phyloP scores from a whole-genome alignment of 2,888 invertebrate species.

The Napeogenes inachia region DNA sequence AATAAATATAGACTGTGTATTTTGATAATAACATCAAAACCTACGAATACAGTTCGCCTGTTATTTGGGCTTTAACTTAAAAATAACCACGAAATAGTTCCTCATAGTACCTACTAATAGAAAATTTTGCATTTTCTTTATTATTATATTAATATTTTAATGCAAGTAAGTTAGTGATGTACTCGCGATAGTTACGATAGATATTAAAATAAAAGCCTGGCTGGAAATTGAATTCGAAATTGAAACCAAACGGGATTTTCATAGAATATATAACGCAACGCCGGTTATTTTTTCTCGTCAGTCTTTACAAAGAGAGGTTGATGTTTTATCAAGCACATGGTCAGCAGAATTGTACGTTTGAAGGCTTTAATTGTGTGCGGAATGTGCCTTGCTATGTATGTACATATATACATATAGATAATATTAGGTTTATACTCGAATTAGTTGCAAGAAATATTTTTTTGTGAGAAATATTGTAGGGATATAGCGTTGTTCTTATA shows the following conservation, averaged over 20 bases:
- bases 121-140: slow-evolving; percentile 74
- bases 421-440: slow-evolving; percentile 76
- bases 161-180: slow-evolving; percentile 69
- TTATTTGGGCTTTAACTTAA: slow-evolving; percentile 49
- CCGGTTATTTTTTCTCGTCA: slow-evolving; percentile 43
- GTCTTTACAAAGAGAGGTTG: slow-evolving; percentile 50
- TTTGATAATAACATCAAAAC: slow-evolving; percentile 71
- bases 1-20: slow-evolving; percentile 61
- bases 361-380: slow-evolving; percentile 75
- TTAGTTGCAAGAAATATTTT: slow-evolving; percentile 76
- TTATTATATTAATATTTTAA: slow-evolving; percentile 60
- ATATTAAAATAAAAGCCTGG: slow-evolving; percentile 34
- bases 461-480: slow-evolving; percentile 72
- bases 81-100: slow-evolving; percentile 75
- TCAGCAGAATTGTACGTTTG: slow-evolving; percentile 60
- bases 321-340: slow-evolving; percentile 71
- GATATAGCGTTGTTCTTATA: slow-evolving; percentile 61
- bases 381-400: slow-evolving; percentile 77
- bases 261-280: slow-evolving; percentile 18
- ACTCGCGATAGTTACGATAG: slow-evolving; percentile 52
- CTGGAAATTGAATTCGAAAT: slow-evolving; percentile 21
- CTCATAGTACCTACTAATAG: slow-evolving; percentile 77
- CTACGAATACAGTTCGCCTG: slow-evolving; percentile 53
- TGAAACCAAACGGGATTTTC: slow-evolving; percentile 18
- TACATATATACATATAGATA: slow-evolving; percentile 54